These are phyloP conservation scores for Axea sp. DNA, from an alignment of 2,888 invertebrate genomes.

Conservation along the genomic window DNA sequence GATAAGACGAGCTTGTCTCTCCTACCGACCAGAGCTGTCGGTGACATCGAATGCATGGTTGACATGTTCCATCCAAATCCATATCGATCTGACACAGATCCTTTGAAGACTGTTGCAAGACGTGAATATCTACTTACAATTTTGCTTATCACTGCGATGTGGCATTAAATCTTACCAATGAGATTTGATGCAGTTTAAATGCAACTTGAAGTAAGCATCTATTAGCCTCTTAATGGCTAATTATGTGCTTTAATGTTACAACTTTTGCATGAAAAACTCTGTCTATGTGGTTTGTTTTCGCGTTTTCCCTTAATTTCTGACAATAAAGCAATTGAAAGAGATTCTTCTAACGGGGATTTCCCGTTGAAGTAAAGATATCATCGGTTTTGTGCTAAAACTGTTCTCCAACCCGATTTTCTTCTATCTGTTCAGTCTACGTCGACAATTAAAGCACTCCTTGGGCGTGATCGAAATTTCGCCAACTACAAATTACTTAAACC, in stretches of 20 bases:
- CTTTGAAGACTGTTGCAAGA: conserved; percentile 34
- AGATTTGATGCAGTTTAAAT: no score
- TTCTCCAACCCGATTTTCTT: conserved; percentile 39
- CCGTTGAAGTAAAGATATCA: conserved; percentile 18
- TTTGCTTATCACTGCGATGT: conserved; percentile 26
- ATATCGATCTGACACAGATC: conserved; percentile 50
- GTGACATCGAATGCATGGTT: conserved; percentile 37
- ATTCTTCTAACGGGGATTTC: no score
- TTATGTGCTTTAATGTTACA: no score
- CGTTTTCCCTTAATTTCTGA: no score
- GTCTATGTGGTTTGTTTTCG: no score
- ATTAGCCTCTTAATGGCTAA: no score
- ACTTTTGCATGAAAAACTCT: no score
- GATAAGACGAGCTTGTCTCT: conserved; percentile 51
- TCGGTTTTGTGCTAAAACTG: conserved; percentile 9
- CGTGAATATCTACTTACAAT: conserved; percentile 19
- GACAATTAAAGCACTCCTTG: conserved; percentile 46
- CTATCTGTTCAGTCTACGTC: conserved; percentile 38
- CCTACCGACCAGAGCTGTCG: conserved; percentile 30
- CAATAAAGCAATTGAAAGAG: no score
- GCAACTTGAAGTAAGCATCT: no score
- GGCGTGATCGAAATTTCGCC: conserved; percentile 61
- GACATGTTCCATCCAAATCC: conserved; percentile 39
- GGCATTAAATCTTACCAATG: conserved; percentile 9
- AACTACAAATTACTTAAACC: conserved; percentile 62